phyloP scores from a whole-genome alignment of 2,113 vertebrate species.

The Aepyceros melampus region DNA sequence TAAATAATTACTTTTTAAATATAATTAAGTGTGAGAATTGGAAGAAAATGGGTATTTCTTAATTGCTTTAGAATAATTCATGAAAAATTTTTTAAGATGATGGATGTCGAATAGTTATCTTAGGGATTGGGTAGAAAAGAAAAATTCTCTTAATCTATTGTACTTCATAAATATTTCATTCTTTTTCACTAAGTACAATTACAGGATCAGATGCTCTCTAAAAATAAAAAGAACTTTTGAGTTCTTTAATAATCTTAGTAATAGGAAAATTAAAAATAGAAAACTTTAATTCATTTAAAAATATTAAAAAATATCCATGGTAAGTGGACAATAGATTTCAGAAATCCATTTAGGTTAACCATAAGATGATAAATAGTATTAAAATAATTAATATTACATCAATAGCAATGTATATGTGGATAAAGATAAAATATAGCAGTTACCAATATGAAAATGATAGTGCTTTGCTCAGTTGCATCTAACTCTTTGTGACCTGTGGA shows the following conservation, averaged over 20 bases:
- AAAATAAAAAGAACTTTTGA: neutral
- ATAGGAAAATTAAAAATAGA: neutral
- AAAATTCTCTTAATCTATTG: neutral
- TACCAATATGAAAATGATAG: neutral
- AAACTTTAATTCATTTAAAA: neutral
- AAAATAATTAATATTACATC: neutral
- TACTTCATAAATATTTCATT: neutral
- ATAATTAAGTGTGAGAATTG: neutral
- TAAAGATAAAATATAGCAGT: neutral
- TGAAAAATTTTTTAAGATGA: neutral
- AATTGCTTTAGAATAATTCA: neutral
- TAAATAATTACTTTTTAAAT: neutral
- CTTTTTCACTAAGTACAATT: neutral
- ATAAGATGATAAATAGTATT: neutral
- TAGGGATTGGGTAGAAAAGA: neutral
- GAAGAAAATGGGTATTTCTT: neutral
- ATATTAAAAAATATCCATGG: neutral
- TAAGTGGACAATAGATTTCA: neutral
- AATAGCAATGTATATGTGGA: neutral
- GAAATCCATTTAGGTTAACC: neutral
- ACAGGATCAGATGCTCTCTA: neutral
- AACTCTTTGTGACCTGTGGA: neutral
- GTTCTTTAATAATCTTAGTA: neutral
- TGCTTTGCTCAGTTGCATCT: neutral
- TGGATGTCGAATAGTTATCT: neutral